Evolutionary conservation across 64 coral and sea anemone genomes (phyloP).

Genomic region (Anthopleura sola): DNA sequence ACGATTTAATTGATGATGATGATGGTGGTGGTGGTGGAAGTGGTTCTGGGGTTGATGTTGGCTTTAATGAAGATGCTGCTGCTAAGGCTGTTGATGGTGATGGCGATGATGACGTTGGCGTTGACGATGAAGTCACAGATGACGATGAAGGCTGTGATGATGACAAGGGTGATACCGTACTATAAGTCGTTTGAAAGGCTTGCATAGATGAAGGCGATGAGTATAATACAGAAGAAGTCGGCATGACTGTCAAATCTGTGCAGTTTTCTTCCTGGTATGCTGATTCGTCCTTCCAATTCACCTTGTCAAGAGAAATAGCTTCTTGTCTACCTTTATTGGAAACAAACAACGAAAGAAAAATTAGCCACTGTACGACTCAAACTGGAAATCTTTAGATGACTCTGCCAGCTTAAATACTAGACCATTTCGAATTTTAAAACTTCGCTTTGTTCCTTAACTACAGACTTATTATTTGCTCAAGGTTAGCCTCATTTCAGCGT

Average conservation of each 20-base stretch:
- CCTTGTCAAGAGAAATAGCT: neutral
- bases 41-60: too few relatives aligned
- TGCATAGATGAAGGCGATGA: neutral
- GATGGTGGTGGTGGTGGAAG: too few relatives aligned
- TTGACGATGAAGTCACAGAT: neutral
- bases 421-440: too few relatives aligned
- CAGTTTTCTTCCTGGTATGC: neutral
- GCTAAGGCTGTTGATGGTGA: too few relatives aligned
- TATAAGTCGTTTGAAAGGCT: neutral
- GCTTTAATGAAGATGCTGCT: too few relatives aligned
- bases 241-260: neutral
- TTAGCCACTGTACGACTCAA: neutral
- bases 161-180: neutral
- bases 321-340: neutral
- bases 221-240: neutral
- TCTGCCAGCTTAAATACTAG: too few relatives aligned
- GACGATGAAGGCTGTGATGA: neutral
- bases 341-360: neutral
- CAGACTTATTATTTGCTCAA: too few relatives aligned
- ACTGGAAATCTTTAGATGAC: neutral
- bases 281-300: neutral
- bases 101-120: neutral
- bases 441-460: too few relatives aligned
- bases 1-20: too few relatives aligned
- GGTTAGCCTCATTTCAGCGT: too few relatives aligned